Base-by-base conservation (phyloP, 2,113 vertebrate species). In the Phrynosoma platyrhinos region DNA sequence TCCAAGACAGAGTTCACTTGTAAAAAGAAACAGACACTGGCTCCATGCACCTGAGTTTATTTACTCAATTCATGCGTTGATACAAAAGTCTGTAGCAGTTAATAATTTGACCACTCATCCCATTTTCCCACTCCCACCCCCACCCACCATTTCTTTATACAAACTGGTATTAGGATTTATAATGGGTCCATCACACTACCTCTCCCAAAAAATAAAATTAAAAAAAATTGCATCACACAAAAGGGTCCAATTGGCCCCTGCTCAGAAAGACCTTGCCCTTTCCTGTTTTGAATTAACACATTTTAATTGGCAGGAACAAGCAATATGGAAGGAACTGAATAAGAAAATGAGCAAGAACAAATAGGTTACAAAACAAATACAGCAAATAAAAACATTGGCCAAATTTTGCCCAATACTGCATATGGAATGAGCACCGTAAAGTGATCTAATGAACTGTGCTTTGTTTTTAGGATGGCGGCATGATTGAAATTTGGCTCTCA, bases 31-130 rank as follows among this genome's bases (percentile, higher is more conserved):
- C 23, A 14, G 76, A 82, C 58, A 14, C 55, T 4, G 16, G 1
- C 14, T 89, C 85, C 88, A 85, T 89, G 88, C 88, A 89, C 80
- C 88, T 82, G 88, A 89, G 78, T 89, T 89, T 89, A 89, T 89
- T 89, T 66, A 81, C 83, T 89, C 74, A 25, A 88, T 82, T 85
- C 88, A 89, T 89, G 88, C 78, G 0, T 89, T 30, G 42, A 85
- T 89, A 85, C 88, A 89, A 89, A 82, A 81, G 42, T 88, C 69
- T 68, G 62, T 83, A 88, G 81, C 87, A 69, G 83, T 85, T 85
- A 81, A 88, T 88, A 66, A 72, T 81, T 81, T 52, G 40, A 81
- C n/a, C 79, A 32, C 25, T 36, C 36, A 23, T 74, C 55, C 36
- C 40, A 9, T 80, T 66, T 36, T 66, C 82, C 68, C 68, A 10